Base-by-base conservation (phyloP, 2,888 invertebrate species). In the Eugnorisma glareosa region DNA sequence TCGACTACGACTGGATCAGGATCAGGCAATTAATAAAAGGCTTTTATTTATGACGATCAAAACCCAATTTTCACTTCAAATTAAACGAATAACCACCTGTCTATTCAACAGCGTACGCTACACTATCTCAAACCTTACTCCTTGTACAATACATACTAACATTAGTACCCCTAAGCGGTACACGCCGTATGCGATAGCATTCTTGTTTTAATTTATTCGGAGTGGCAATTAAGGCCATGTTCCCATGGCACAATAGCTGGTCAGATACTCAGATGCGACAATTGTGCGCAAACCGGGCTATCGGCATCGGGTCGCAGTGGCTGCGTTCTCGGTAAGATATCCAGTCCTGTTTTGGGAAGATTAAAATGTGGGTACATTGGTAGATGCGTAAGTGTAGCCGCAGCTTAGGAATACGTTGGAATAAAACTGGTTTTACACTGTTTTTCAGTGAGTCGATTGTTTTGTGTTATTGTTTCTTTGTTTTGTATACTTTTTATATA, bases 201-300 rank as follows among this genome's bases (percentile, higher is more conserved):
- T 94, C 95, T 93, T 87, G 92, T 95, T 96, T 96, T 96, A 96
- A 96, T 96, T 96, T 96, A 96, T 96, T 94, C 96, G 89, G 89
- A 90, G 90, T 89, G 86, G 96, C 96, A 96, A 96, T 96, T 96
- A 96, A 95, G 95, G 95, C 93, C 92, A 92, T 96, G 96, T 95
- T 94, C 93, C 91, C 94, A 94, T 93, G 70, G 90, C 93, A 95
- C 96, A 96, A 96, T 95, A 94, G 92, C 77, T 73, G 83, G 93
- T 93, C 91, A 92, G 94, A 95, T 94, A 95, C 93, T 93, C 91
- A 92, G 94, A 95, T 94, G 95, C 93, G 94, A 95, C 96, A 95
- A 95, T 96, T 94, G 95, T 94, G 93, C 91, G 92, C 94, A 94
- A 94, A 95, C 92, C 90, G 91, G 95, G 96, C 96, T 96, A 96